Conservation (phyloP, 2,113 vertebrate species). For the Cebus imitator region DNA sequence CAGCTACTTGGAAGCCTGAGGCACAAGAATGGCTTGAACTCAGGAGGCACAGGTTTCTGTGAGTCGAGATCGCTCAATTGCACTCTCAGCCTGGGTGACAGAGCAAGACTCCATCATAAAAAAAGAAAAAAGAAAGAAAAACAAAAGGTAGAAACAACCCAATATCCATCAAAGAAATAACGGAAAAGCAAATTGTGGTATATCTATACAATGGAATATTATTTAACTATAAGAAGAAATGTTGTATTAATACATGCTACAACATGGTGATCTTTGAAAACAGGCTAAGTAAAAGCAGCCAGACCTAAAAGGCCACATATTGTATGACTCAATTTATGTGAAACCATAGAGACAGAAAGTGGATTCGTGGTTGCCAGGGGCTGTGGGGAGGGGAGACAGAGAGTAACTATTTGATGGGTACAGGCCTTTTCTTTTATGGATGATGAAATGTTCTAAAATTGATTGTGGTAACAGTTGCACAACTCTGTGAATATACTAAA, state of each 20-base stretch:
- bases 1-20: too few species aligned
- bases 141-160: background rate
- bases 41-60: too few species aligned
- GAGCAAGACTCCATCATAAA: too few species aligned
- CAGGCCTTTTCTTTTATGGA: background rate
- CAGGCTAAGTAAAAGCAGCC: background rate
- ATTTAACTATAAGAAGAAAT: background rate
- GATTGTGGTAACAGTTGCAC: background rate
- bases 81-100: too few species aligned
- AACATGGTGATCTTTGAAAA: background rate
- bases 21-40: too few species aligned
- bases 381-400: too few species aligned
- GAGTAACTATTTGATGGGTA: background rate
- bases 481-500: background rate
- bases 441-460: background rate
- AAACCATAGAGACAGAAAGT: background rate
- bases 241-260: background rate
- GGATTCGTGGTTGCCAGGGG: too few species aligned
- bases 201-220: background rate
- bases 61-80: too few species aligned
- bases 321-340: background rate
- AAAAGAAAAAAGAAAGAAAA: too few species aligned
- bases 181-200: background rate
- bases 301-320: background rate
- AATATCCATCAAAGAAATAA: fast-evolving